These are phyloP conservation scores for Enteromius argenteus DNA, from an alignment of 2,797 vertebrate species.

Conservation along the genomic window DNA sequence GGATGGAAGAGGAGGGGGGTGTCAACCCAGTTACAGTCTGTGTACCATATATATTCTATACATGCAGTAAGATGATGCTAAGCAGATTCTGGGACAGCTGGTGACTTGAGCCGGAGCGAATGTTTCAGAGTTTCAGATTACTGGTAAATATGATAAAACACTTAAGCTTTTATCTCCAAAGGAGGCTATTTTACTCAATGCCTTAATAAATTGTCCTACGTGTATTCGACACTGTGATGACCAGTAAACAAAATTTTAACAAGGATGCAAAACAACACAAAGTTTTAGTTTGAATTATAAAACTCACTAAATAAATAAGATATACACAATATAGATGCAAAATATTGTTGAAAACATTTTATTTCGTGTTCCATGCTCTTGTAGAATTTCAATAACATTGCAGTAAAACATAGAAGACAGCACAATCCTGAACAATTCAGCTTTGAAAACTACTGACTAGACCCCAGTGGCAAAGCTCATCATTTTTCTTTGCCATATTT, in stretches of 20 bases:
- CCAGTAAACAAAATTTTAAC: not conserved
- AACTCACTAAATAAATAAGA: not conserved
- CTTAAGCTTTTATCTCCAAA: not conserved
- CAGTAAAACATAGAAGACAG: not conserved
- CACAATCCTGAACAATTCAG: not conserved
- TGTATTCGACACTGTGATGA: not conserved
- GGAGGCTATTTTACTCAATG: not conserved
- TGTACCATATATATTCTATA: constrained; percentile 28
- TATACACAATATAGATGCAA: not conserved
- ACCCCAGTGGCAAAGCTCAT: not conserved
- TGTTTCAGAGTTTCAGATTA: constrained; percentile 7
- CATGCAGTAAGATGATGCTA: constrained; percentile 28
- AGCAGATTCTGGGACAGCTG: constrained; percentile 39
- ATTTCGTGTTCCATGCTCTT: constrained; percentile 9
- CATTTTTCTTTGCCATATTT: not conserved
- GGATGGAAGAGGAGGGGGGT: too few relatives aligned
- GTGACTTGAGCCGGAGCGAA: not conserved
- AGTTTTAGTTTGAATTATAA: not conserved
- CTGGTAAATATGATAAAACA: constrained; percentile 5
- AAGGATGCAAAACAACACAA: not conserved
- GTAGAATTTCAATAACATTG: not conserved
- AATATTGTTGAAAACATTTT: not conserved
- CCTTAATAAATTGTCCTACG: not conserved
- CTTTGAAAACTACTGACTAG: constrained; percentile 37
- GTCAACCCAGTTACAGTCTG: constrained; percentile 10